These are phyloP conservation scores for Acrobasis suavella DNA, from an alignment of 2,888 invertebrate genomes.

Conservation along the genomic window DNA sequence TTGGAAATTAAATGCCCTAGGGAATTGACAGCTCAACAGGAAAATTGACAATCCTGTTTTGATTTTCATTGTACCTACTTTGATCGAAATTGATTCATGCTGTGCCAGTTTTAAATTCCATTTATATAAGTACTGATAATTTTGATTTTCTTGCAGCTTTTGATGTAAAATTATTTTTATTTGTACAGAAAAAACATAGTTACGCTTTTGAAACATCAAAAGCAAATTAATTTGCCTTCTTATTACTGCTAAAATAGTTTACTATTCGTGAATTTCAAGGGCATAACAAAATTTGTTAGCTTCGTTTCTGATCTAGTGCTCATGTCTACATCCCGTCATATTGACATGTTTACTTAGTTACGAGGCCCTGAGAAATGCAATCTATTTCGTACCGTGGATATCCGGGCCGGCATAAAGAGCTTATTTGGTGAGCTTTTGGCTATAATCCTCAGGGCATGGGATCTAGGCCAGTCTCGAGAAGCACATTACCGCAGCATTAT, in stretches of 20 bases:
- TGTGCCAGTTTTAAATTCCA: too few relatives aligned
- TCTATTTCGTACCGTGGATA: slow-evolving; percentile 51
- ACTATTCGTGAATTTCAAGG: background rate
- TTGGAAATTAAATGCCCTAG: slow-evolving; percentile 42
- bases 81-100: slow-evolving; percentile 18
- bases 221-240: too few relatives aligned
- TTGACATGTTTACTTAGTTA: slow-evolving; percentile 20
- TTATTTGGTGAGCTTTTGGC: slow-evolving; percentile 63
- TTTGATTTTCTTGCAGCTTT: too few relatives aligned
- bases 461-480: slow-evolving; percentile 67
- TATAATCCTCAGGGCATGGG: slow-evolving; percentile 72
- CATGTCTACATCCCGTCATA: slow-evolving; percentile 1
- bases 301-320: background rate
- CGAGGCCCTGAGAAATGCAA: slow-evolving; percentile 43
- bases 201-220: too few relatives aligned
- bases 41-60: slow-evolving; percentile 39
- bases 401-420: slow-evolving; percentile 56
- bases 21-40: slow-evolving; percentile 40
- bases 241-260: too few relatives aligned
- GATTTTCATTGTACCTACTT: slow-evolving; percentile 35
- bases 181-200: too few relatives aligned
- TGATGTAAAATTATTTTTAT: too few relatives aligned
- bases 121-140: too few relatives aligned
- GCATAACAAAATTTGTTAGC: background rate
- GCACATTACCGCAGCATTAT: slow-evolving; percentile 76